Conservation (phyloP, 2,797 vertebrate species). For the Enteromius thamalakanensis region DNA sequence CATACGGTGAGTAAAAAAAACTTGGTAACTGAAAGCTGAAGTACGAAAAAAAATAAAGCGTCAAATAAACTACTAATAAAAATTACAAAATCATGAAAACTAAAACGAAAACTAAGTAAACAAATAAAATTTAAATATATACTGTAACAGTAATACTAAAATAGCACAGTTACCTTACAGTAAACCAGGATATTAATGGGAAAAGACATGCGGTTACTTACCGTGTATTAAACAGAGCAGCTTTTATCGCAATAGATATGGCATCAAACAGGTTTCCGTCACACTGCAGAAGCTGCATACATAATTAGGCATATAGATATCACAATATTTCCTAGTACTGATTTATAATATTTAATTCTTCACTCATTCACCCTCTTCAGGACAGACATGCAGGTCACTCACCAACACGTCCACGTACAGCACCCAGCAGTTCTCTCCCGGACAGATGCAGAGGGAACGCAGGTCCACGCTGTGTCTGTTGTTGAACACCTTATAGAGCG, state of each 20-base stretch:
- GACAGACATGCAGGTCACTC: constrained; percentile 60
- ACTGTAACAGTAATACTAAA: background rate
- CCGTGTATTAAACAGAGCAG: constrained; percentile 96
- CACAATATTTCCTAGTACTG: background rate
- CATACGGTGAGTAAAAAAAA: no score
- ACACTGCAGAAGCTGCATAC: constrained; percentile 88
- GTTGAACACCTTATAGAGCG: constrained; percentile 90
- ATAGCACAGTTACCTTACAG: background rate
- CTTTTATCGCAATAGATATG: constrained; percentile 93
- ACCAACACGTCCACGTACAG: constrained; percentile 96
- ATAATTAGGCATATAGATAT: background rate
- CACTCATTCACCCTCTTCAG: background rate
- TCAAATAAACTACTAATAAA: no score
- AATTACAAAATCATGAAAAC: background rate
- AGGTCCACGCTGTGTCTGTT: constrained; percentile 85
- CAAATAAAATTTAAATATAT: background rate
- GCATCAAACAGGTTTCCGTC: constrained; percentile 96
- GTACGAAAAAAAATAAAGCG: background rate
- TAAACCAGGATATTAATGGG: background rate
- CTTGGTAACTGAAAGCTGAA: background rate
- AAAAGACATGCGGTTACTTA: constrained; percentile 65
- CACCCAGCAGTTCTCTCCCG: constrained; percentile 93
- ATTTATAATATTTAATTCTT: background rate
- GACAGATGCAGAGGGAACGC: constrained; percentile 85
- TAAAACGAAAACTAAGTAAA: background rate